Conservation (phyloP, 2,888 invertebrate genomes). For the Drosophila gaucha region DNA sequence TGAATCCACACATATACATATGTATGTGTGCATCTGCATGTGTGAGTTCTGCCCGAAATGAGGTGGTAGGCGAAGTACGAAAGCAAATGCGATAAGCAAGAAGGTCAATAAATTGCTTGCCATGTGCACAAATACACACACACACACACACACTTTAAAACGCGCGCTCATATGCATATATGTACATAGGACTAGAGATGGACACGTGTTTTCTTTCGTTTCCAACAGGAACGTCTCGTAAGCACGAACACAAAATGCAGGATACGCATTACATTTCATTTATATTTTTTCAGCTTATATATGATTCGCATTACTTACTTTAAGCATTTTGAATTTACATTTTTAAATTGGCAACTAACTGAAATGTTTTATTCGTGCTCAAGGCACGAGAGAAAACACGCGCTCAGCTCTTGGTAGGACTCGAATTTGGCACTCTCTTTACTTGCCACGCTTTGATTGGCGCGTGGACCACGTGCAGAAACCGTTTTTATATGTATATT, state of each 20-base stretch:
- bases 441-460: conserved; percentile 34
- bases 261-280: background rate
- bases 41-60: conserved; percentile 29
- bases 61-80: conserved; percentile 45
- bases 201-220: background rate
- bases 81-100: conserved; percentile 68
- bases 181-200: conserved; percentile 4
- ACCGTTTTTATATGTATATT: background rate
- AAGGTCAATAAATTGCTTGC: conserved; percentile 74
- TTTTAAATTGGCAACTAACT: background rate
- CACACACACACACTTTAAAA: conserved; percentile 1
- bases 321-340: background rate
- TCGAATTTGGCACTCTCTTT: conserved; percentile 7
- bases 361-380: background rate
- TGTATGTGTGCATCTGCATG: background rate
- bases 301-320: background rate
- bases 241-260: background rate
- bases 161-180: conserved; percentile 9
- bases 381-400: conserved; percentile 1
- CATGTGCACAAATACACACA: conserved; percentile 39
- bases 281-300: background rate
- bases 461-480: conserved; percentile 44
- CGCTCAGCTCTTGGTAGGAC: conserved; percentile 2
- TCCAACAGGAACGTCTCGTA: background rate
- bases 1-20: background rate